These are phyloP conservation scores for Proterorhinus semilunaris DNA, from an alignment of 2,113 vertebrate genomes.

Conservation along the genomic window DNA sequence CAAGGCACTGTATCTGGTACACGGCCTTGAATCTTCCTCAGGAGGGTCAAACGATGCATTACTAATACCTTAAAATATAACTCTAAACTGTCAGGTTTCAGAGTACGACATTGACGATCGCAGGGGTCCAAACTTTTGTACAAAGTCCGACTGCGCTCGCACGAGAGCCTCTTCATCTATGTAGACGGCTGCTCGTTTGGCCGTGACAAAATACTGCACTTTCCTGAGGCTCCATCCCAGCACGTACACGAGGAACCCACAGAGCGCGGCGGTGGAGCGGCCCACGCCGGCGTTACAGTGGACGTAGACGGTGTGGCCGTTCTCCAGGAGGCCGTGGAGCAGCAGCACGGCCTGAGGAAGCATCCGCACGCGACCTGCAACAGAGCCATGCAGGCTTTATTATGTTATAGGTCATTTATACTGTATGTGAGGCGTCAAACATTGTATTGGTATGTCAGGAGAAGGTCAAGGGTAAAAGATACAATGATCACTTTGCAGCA, in stretches of 20 bases:
- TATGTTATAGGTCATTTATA: too few relatives aligned
- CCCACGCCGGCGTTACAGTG: constrained; percentile 97
- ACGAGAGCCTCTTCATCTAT: constrained; percentile 91
- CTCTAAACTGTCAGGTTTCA: constrained; percentile 45
- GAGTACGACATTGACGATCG: constrained; percentile 63
- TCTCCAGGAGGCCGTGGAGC: constrained; percentile 88
- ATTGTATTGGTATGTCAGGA: too few relatives aligned
- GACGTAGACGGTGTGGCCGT: constrained; percentile 90
- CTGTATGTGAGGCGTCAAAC: too few relatives aligned
- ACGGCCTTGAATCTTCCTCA: neutral
- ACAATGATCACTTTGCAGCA: too few relatives aligned
- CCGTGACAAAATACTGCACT: constrained; percentile 87
- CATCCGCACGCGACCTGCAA: constrained; percentile 87
- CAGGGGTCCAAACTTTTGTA: constrained; percentile 86
- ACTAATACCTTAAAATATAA: neutral
- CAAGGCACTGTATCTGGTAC: too few relatives aligned
- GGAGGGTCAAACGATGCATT: neutral
- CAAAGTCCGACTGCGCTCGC: constrained; percentile 84
- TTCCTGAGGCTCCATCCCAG: constrained; percentile 88
- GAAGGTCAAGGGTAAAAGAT: too few relatives aligned
- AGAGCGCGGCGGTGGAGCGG: constrained; percentile 87
- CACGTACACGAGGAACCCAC: constrained; percentile 91
- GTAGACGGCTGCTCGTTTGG: constrained; percentile 87
- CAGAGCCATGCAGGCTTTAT: neutral
- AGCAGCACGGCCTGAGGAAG: constrained; percentile 94